Percentiles rank a stretch among this genome's conserved stretches.
These are phyloP conservation scores for Malthinus seriepunctatus DNA, from an alignment of 2,888 invertebrate genomes.

Conservation along the genomic window DNA sequence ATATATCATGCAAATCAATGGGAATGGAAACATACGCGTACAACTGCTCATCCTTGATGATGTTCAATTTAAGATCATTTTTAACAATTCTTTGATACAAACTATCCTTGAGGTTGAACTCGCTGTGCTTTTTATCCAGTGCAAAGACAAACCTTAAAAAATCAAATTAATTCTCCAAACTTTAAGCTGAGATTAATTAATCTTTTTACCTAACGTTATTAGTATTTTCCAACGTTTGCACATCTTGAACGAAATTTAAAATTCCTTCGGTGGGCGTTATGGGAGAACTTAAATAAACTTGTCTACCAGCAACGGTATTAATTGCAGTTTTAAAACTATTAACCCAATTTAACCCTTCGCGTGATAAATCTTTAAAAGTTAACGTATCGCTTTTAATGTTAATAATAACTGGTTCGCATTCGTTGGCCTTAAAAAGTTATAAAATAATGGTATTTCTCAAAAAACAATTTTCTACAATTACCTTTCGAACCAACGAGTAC, in stretches of 20 bases:
- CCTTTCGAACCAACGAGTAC: constrained; percentile 47
- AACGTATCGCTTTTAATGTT: constrained; percentile 43
- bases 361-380: constrained; percentile 45
- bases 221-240: constrained; percentile 39
- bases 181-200: background rate
- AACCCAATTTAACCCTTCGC: constrained; percentile 45
- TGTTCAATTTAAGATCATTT: constrained; percentile 78
- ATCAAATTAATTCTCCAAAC: background rate
- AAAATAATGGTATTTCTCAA: constrained; percentile 1
- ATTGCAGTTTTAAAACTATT: constrained; percentile 40
- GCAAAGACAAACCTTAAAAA: constrained; percentile 58
- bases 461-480: constrained; percentile 23
- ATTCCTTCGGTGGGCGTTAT: constrained; percentile 48
- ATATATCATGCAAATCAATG: constrained; percentile 39
- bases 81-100: constrained; percentile 68
- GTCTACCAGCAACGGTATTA: constrained; percentile 30
- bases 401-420: constrained; percentile 35
- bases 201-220: constrained; percentile 34
- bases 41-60: constrained; percentile 62
- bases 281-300: constrained; percentile 43
- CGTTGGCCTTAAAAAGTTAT: constrained; percentile 3
- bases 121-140: constrained; percentile 63
- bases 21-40: constrained; percentile 43
- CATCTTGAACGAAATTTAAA: constrained; percentile 43
- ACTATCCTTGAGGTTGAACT: constrained; percentile 64